Evolutionary conservation across 2,888 invertebrate genomes (phyloP).

Genomic region (Nasonia oneida): DNA sequence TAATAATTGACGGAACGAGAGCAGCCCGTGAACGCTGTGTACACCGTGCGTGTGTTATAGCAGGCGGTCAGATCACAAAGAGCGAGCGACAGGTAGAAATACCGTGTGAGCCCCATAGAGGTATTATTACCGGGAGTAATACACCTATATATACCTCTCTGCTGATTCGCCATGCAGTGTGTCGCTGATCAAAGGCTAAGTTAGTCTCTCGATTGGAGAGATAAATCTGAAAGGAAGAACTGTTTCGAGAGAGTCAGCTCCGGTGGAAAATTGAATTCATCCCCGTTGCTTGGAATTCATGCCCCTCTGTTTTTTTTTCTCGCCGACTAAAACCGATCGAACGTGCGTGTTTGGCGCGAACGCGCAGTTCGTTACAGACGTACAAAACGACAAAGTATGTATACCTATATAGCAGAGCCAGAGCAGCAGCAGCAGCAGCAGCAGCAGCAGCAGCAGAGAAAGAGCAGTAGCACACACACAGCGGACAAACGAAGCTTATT

Average conservation of each 20-base stretch:
- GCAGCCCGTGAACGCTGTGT: constrained; percentile 55
- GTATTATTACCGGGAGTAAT: too few relatives aligned
- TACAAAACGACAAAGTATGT: background rate
- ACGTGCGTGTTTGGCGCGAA: background rate
- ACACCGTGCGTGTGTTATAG: background rate
- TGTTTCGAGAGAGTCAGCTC: background rate
- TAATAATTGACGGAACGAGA: constrained; percentile 76
- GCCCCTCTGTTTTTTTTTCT: background rate
- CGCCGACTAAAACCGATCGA: background rate
- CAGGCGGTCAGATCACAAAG: background rate
- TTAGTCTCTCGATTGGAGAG: too few relatives aligned
- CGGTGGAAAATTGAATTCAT: background rate
- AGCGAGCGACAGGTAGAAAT: background rate
- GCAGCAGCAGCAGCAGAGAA: background rate
- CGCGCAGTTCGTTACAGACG: background rate
- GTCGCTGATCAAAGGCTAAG: too few relatives aligned
- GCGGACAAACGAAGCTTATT: background rate
- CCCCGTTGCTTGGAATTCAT: background rate
- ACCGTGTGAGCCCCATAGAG: background rate
- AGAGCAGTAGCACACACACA: background rate
- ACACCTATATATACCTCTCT: too few relatives aligned
- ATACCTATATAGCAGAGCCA: too few relatives aligned
- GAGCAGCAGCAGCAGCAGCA: too few relatives aligned
- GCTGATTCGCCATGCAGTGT: too few relatives aligned
- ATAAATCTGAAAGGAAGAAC: background rate